Evolutionary conservation across 2,888 invertebrate genomes (phyloP).

Genomic region (Ommatoiulus sabulosus): DNA sequence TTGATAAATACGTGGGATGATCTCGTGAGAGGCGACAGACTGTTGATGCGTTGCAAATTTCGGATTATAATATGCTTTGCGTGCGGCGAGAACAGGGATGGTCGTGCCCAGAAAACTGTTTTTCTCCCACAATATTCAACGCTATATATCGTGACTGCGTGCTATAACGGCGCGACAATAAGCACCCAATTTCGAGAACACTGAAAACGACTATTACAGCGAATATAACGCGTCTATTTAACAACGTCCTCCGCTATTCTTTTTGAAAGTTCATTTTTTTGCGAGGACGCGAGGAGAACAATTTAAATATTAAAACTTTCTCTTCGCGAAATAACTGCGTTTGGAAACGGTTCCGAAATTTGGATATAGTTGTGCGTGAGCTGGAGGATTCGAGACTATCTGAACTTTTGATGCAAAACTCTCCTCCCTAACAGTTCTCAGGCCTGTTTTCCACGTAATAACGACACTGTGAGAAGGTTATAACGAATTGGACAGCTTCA

Average conservation of each 20-base stretch:
- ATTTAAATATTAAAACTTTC: background rate
- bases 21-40: background rate
- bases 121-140: background rate
- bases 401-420: background rate
- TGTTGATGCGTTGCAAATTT: background rate
- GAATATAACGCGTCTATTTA: background rate
- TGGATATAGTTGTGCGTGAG: too few relatives aligned
- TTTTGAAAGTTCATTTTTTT: background rate
- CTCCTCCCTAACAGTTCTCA: background rate
- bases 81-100: background rate
- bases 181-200: background rate
- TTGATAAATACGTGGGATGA: background rate
- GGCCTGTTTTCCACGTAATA: too few relatives aligned
- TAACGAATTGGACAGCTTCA: background rate
- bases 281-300: background rate
- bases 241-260: background rate
- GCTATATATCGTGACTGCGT: background rate
- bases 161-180: background rate
- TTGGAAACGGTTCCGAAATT: too few relatives aligned
- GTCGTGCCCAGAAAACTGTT: background rate
- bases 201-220: background rate
- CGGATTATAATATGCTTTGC: constrained; percentile 1
- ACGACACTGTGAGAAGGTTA: background rate
- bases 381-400: background rate
- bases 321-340: background rate